Conservation (phyloP, 2,888 invertebrate genomes). For the Chironomus riparius region DNA sequence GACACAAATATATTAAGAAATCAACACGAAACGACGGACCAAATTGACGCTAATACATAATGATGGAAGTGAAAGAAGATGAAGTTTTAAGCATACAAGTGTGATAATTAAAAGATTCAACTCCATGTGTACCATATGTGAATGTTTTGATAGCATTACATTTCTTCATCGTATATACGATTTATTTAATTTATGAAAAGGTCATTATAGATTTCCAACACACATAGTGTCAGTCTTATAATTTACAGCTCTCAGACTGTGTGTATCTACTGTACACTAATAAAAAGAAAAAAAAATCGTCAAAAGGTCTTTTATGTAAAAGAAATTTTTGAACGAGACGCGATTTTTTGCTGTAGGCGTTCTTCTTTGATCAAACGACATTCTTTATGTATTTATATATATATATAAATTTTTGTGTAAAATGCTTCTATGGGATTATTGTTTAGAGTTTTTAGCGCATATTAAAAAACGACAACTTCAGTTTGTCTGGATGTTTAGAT, state of each 20-base stretch:
- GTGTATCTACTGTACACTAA: background rate
- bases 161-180: background rate
- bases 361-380: background rate
- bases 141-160: background rate
- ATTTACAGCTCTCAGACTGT: background rate
- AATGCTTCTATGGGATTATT: too few relatives aligned
- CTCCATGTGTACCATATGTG: background rate
- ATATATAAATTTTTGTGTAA: too few relatives aligned
- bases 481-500: too few relatives aligned
- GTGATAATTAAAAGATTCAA: slow-evolving; percentile 6
- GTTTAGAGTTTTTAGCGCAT: too few relatives aligned
- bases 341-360: background rate
- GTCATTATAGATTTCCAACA: slow-evolving; percentile 9
- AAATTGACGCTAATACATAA: background rate
- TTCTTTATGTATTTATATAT: too few relatives aligned
- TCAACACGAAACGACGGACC: too few relatives aligned
- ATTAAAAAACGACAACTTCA: too few relatives aligned
- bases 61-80: background rate
- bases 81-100: background rate
- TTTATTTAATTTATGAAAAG: slow-evolving; percentile 9
- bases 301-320: background rate
- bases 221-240: background rate
- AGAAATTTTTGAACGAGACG: background rate
- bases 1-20: background rate
- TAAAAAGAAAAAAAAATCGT: background rate